Percentiles rank a stretch among this genome's conserved stretches.
Conservation (phyloP, 2,797 vertebrate genomes). For the Hephaestus fuliginosus region DNA sequence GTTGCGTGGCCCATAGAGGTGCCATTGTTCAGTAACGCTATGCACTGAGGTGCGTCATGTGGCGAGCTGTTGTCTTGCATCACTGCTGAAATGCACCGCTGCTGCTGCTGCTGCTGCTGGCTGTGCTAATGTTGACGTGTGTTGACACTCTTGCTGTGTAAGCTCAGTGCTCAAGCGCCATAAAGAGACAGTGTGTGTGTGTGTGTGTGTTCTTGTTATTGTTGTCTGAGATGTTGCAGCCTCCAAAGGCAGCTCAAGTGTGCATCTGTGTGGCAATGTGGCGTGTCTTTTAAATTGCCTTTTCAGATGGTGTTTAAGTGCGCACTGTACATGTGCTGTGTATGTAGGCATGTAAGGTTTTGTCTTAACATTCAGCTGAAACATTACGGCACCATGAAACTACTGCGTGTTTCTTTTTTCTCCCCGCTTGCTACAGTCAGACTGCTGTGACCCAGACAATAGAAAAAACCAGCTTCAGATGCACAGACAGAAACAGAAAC, state of each 20-base stretch:
- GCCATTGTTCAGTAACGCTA: constrained; percentile 60
- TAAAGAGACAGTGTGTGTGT: constrained; percentile 36
- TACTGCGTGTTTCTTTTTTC: constrained; percentile 38
- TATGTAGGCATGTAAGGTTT: not conserved
- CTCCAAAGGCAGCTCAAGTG: constrained; percentile 15
- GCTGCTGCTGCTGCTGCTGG: constrained; percentile 49
- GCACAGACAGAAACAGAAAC: constrained; percentile 54
- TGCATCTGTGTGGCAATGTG: constrained; percentile 14
- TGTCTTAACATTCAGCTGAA: constrained; percentile 34
- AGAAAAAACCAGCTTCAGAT: constrained; percentile 58
- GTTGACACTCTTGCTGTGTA: constrained; percentile 80
- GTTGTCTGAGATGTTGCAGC: constrained; percentile 49
- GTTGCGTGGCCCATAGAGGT: constrained; percentile 37
- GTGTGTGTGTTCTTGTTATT: constrained; percentile 31
- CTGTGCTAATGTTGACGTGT: constrained; percentile 72
- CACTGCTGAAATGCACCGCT: constrained; percentile 60
- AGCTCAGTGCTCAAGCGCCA: constrained; percentile 61
- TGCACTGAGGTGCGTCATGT: constrained; percentile 75
- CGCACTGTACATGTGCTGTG: not conserved
- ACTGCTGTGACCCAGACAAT: constrained; percentile 78
- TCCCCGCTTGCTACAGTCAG: constrained; percentile 44
- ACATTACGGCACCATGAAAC: constrained; percentile 48
- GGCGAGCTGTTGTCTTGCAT: constrained; percentile 65
- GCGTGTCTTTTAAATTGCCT: not conserved
- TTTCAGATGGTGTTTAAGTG: constrained; percentile 12